Evolutionary conservation across 2,797 vertebrate genomes (phyloP).

Genomic region (Epinephelus awoara): DNA sequence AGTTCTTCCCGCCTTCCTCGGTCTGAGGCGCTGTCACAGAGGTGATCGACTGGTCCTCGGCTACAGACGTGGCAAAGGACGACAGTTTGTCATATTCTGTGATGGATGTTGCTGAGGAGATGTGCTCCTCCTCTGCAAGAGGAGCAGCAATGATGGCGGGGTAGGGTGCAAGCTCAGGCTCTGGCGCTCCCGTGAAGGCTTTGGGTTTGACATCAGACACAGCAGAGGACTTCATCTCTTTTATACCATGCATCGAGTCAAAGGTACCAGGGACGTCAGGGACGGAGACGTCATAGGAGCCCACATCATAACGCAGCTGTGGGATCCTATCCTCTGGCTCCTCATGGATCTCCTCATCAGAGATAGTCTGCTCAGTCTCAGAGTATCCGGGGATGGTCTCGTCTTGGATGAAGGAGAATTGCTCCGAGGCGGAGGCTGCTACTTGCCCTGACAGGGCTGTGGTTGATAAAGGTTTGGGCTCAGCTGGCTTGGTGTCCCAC

Average conservation of each 20-base stretch:
- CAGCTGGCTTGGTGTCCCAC: constrained; percentile 71
- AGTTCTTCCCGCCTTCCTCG: constrained; percentile 93
- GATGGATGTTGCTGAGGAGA: constrained; percentile 98
- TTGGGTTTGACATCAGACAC: constrained; percentile 85
- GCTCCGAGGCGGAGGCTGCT: constrained; percentile 84
- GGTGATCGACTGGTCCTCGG: constrained; percentile 97
- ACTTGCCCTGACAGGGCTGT: constrained; percentile 35
- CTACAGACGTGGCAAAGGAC: constrained; percentile 96
- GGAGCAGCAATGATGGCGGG: constrained; percentile 94
- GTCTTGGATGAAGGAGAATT: constrained; percentile 96
- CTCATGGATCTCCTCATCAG: constrained; percentile 98
- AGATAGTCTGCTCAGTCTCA: constrained; percentile 98
- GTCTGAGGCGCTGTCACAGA: constrained; percentile 96
- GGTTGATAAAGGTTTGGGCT: constrained; percentile 52
- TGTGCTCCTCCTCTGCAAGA: constrained; percentile 97
- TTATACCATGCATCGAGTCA: constrained; percentile 88
- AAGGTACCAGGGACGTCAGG: constrained; percentile 90
- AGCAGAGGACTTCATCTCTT: constrained; percentile 85
- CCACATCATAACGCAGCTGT: constrained; percentile 91
- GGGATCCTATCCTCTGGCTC: constrained; percentile 94
- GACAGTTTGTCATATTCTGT: constrained; percentile 99
- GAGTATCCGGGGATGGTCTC: constrained; percentile 98
- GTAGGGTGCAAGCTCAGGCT: constrained; percentile 89
- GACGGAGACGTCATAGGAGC: constrained; percentile 90
- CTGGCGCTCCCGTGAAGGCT: constrained; percentile 83